Conservation (phyloP, 2,113 vertebrate genomes). For the Hippocampus zosterae region DNA sequence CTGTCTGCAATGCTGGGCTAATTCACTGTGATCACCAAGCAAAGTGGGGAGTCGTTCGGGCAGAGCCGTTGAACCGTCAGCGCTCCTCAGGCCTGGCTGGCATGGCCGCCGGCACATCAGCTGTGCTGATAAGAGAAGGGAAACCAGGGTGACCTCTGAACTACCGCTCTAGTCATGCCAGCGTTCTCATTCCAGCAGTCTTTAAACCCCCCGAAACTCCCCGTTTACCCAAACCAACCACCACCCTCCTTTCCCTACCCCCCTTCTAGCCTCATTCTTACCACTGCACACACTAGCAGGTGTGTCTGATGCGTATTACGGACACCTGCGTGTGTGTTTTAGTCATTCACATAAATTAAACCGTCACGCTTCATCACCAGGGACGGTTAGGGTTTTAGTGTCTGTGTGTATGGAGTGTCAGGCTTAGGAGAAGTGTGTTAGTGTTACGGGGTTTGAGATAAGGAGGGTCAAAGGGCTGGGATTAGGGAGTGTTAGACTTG, state of each 20-base stretch:
- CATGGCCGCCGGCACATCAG: slow-evolving; percentile 61
- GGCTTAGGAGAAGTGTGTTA: no score
- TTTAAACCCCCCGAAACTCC: slow-evolving; percentile 36
- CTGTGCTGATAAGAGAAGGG: slow-evolving; percentile 57
- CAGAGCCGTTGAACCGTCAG: slow-evolving; percentile 56
- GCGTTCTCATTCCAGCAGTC: slow-evolving; percentile 30
- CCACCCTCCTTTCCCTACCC: not conserved
- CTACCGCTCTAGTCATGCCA: slow-evolving; percentile 45
- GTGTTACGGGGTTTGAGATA: no score
- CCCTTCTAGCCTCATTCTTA: slow-evolving; percentile 29
- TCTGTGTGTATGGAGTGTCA: no score
- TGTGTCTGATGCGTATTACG: slow-evolving; percentile 35
- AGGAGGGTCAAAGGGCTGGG: no score
- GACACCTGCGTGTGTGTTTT: slow-evolving; percentile 36
- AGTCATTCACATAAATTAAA: not conserved
- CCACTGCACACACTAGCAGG: slow-evolving; percentile 43
- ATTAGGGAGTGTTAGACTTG: no score
- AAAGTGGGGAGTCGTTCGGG: slow-evolving; percentile 40
- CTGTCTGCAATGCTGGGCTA: slow-evolving; percentile 32
- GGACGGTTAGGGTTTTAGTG: no score
- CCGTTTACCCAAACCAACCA: slow-evolving; percentile 1
- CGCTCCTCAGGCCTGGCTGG: slow-evolving; percentile 41
- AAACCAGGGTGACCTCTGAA: slow-evolving; percentile 64
- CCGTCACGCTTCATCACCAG: no score
- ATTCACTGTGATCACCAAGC: slow-evolving; percentile 62